Percentiles rank a stretch among this genome's conserved stretches.
These are phyloP conservation scores for Setophaga coronata DNA, from an alignment of 2,113 vertebrate genomes.

Conservation along the genomic window DNA sequence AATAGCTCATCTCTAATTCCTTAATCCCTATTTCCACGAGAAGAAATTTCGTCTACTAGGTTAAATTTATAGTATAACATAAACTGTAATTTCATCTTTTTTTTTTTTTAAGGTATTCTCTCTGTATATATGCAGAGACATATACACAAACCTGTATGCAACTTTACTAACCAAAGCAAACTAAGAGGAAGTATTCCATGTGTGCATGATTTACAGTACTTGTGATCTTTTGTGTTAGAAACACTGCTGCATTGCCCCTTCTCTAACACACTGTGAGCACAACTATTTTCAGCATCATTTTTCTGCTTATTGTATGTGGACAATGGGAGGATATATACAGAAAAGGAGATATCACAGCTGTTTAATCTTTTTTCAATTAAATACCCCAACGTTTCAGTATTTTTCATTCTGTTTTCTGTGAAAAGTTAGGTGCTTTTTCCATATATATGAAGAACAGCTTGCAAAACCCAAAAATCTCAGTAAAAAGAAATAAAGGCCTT, in stretches of 20 bases:
- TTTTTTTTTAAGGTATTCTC: neutral
- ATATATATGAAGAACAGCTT: neutral
- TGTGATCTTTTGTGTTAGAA: neutral
- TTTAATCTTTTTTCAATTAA: neutral
- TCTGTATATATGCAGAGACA: neutral
- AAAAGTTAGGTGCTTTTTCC: neutral
- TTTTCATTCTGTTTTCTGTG: neutral
- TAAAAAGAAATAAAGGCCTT: neutral
- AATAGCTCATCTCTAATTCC: neutral
- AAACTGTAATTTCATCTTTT: neutral
- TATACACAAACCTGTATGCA: neutral
- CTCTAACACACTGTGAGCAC: neutral
- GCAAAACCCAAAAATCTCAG: neutral
- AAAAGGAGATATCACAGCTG: neutral
- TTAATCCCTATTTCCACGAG: neutral
- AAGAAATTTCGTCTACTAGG: neutral
- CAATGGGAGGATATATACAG: neutral
- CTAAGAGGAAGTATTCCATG: neutral
- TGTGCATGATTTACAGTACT: neutral
- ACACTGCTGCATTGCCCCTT: neutral
- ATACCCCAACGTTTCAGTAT: neutral
- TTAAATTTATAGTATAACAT: neutral
- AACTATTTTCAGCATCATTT: neutral
- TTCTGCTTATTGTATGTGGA: neutral
- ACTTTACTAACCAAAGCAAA: neutral